Base-by-base conservation (phyloP, 2,797 vertebrate species). In the Karalla daura region DNA sequence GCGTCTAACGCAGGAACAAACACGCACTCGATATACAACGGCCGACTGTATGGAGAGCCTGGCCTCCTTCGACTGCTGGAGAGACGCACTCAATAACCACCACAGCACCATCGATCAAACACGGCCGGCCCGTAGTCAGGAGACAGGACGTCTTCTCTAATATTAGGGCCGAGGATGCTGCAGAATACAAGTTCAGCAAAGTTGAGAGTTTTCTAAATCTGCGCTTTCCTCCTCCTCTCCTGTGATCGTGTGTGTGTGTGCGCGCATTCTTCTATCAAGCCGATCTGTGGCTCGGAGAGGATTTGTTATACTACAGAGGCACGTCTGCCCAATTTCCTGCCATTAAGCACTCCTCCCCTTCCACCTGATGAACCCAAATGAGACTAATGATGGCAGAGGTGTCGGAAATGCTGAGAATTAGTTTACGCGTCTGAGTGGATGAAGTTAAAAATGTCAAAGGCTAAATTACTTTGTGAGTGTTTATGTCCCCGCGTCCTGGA, bases 1-100 rank as follows among this genome's bases (percentile, higher is more conserved):
- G 63, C 75, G 71, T 90, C 87, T 88, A 88, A 89, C 75, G 68
- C 76, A 79, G 87, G 78, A 89, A 90, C 86, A 92, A 90, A 91
- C 90, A 88, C 45, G 37, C 78, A 90, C 89, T 89, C 89, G 33
- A 91, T 91, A 90, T 64, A 90, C 86, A 89, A 69, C 85, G n/a
- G n/a, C n/a, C n/a, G n/a, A 87, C 77, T 85, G 83, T 86, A 88
- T 66, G 70, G 81, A 60, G 15, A 56, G 67, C 23, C 72, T 83
- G 83, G 80, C 83, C 81, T 81, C 81, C 64, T 86, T 82, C 63
- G 52, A 88, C 88, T 85, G 75, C 72, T 70, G 74, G 59, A 84
- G 81, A 88, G 81, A 75, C 45, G 4, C 81, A 90, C 82, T 90
- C 87, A 68, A 91, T 91, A 92, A 86, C 81, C 53, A 78, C 77